Percentiles rank a stretch among this genome's conserved stretches.
Conservation (phyloP, 2,888 invertebrate species). For the Saturnia pavonia region DNA sequence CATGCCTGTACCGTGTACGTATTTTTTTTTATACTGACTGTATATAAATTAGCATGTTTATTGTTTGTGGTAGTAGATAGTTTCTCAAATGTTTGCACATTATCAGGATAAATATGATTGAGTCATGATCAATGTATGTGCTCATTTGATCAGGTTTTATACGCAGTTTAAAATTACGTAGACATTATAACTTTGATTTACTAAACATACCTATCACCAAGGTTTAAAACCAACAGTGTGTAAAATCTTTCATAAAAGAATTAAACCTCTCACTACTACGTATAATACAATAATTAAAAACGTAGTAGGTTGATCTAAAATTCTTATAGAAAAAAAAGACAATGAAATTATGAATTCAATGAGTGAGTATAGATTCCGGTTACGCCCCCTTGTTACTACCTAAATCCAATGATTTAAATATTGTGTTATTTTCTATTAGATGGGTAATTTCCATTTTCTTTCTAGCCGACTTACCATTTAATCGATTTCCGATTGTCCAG, state of each 20-base stretch:
- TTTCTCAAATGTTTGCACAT: not conserved
- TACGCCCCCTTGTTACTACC: not conserved
- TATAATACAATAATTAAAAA: not conserved
- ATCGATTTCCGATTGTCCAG: not conserved
- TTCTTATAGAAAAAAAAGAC: not conserved
- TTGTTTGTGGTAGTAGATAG: not conserved
- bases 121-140: not conserved
- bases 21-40: not conserved
- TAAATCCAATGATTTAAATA: not conserved
- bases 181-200: no score
- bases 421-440: not conserved
- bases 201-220: no score
- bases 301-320: no score
- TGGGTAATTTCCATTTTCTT: not conserved
- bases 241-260: no score
- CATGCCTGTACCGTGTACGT: not conserved
- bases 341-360: not conserved
- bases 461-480: not conserved
- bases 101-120: not conserved
- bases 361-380: not conserved
- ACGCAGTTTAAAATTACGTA: not conserved
- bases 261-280: no score
- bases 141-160: not conserved
- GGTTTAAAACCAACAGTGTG: no score
- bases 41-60: not conserved